A percentile compares a stretch with the other conserved stretches of the same genome.
Evolutionary conservation across 2,113 vertebrate genomes (phyloP).

Genomic region (Tympanuchus pallidicinctus): DNA sequence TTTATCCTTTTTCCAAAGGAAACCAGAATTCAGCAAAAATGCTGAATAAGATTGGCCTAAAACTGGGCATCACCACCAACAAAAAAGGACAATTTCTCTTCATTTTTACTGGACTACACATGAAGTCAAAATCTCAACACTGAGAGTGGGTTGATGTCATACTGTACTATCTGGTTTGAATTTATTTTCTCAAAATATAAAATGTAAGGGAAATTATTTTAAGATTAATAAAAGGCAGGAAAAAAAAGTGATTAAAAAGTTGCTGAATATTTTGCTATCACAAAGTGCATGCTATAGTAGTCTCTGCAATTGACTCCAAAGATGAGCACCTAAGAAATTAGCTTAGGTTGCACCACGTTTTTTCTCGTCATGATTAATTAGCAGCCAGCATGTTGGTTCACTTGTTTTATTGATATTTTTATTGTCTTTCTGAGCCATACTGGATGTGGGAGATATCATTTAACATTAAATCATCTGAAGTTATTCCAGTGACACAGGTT

Average conservation of each 20-base stretch:
- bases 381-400: slow-evolving; percentile 50
- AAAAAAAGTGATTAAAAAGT: background rate
- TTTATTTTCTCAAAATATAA: background rate
- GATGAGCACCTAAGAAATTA: slow-evolving; percentile 44
- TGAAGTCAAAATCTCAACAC: background rate
- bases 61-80: background rate
- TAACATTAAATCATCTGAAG: slow-evolving; percentile 50
- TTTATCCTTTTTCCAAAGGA: slow-evolving; percentile 96
- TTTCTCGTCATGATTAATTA: slow-evolving; percentile 55
- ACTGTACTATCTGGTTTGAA: background rate
- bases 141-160: background rate
- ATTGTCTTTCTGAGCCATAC: background rate
- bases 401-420: slow-evolving; percentile 60
- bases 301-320: slow-evolving; percentile 47
- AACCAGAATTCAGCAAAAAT: slow-evolving; percentile 36
- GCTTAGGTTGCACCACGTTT: slow-evolving; percentile 18
- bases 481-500: background rate
- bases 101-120: accelerated
- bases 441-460: slow-evolving; percentile 47
- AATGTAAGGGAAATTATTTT: slow-evolving; percentile 4
- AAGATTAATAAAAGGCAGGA: slow-evolving; percentile 15
- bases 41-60: background rate
- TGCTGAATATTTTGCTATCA: background rate
- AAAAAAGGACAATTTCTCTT: background rate
- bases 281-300: background rate